Conservation (phyloP, 2,797 vertebrate species). For the Characodon lateralis region DNA sequence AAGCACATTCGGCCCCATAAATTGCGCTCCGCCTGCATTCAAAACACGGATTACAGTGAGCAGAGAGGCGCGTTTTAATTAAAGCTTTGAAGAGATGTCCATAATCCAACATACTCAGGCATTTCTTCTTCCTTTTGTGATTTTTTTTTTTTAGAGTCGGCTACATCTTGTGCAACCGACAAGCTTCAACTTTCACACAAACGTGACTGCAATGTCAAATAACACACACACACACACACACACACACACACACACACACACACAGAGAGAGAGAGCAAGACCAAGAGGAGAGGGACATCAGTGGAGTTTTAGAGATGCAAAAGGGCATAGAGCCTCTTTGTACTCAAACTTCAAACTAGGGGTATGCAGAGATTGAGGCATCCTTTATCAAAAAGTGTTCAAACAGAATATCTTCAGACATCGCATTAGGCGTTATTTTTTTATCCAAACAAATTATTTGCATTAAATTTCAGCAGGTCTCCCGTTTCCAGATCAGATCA, state of each 20-base stretch:
- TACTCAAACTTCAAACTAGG: slow-evolving; percentile 67
- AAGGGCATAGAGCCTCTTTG: slow-evolving; percentile 74
- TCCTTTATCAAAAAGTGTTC: slow-evolving; percentile 28
- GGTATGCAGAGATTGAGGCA: slow-evolving; percentile 25
- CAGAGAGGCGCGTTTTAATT: slow-evolving; percentile 12
- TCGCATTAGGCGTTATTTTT: slow-evolving; percentile 1
- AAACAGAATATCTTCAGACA: slow-evolving; percentile 18
- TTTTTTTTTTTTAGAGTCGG: slow-evolving; percentile 38
- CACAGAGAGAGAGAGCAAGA: background rate
- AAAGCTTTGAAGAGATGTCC: slow-evolving; percentile 33
- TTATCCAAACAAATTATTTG: background rate
- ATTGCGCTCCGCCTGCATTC: slow-evolving; percentile 25
- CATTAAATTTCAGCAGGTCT: slow-evolving; percentile 1
- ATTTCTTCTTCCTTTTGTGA: background rate
- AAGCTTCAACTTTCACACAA: slow-evolving; percentile 80
- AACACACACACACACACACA: slow-evolving; percentile 40
- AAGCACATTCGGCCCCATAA: slow-evolving; percentile 17
- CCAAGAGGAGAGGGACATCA: slow-evolving; percentile 9
- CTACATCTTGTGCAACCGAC: slow-evolving; percentile 59
- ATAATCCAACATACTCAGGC: slow-evolving; percentile 35
- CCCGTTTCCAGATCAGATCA: slow-evolving; percentile 3
- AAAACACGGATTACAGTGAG: slow-evolving; percentile 21
- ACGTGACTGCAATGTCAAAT: slow-evolving; percentile 83
- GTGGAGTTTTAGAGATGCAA: slow-evolving; percentile 68
- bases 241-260: slow-evolving; percentile 45